phyloP scores from a whole-genome alignment of 2,113 vertebrate genomes.

The Gnathonemus echidnorhynchus region DNA sequence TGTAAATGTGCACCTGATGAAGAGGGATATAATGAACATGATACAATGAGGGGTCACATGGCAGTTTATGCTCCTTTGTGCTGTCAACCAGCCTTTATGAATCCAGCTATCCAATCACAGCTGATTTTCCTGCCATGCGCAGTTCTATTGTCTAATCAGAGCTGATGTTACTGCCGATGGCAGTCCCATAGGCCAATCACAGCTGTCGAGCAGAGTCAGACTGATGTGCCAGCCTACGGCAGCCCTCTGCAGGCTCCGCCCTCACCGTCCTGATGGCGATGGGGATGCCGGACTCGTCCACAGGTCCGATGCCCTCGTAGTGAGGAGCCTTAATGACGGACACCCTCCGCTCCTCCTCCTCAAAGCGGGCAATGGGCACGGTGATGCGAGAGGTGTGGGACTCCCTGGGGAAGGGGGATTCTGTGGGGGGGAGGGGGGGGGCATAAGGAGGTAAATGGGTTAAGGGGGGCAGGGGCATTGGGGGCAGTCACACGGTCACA shows the following conservation, averaged over 20 bases:
- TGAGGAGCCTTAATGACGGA: slow-evolving; percentile 90
- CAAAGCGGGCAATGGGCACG: slow-evolving; percentile 83
- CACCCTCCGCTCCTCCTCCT: slow-evolving; percentile 87
- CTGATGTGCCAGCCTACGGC: background rate
- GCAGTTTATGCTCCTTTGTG: background rate
- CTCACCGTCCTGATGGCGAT: slow-evolving; percentile 94
- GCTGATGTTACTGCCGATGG: background rate
- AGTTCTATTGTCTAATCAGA: background rate
- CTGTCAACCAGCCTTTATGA: background rate
- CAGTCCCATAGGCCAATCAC: background rate
- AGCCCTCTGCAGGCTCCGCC: background rate
- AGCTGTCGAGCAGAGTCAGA: background rate
- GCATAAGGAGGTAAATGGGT: background rate
- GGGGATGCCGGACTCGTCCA: slow-evolving; percentile 90
- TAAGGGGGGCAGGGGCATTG: background rate
- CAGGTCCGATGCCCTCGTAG: slow-evolving; percentile 87
- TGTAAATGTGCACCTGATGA: background rate
- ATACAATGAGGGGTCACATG: background rate
- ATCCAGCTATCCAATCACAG: background rate
- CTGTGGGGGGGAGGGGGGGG: slow-evolving; percentile 25
- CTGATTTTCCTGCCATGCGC: slow-evolving; percentile 23
- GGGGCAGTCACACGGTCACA: background rate
- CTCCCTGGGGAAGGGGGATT: slow-evolving; percentile 64
- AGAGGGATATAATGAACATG: background rate
- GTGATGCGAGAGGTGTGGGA: slow-evolving; percentile 68